A percentile compares a stretch with the other conserved stretches of the same genome.
phyloP scores from a whole-genome alignment of 2,888 invertebrate species.

The Pyrrhosoma nymphula region DNA sequence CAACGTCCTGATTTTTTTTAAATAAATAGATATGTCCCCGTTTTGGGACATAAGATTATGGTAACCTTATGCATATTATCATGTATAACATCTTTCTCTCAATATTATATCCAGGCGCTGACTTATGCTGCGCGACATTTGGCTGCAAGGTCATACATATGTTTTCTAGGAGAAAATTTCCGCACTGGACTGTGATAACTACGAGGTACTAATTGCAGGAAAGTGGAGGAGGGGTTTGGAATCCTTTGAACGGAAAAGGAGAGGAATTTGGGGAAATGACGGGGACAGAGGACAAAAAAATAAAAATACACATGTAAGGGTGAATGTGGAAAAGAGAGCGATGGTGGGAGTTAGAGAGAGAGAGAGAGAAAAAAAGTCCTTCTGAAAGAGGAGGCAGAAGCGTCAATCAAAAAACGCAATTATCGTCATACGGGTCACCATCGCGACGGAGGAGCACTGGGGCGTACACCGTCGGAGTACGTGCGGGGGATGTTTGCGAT shows the following conservation, averaged over 20 bases:
- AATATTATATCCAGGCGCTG: no score
- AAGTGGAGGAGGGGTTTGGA: not conserved
- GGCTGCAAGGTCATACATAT: not conserved
- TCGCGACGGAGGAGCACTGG: not conserved
- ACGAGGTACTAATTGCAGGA: slow-evolving; percentile 1
- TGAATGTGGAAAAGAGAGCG: not conserved
- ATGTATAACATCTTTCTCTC: no score
- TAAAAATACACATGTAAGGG: not conserved
- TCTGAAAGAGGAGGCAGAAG: not conserved
- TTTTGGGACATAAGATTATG: no score
- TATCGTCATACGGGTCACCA: slow-evolving; percentile 35
- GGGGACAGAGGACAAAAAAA: not conserved
- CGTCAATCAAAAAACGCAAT: slow-evolving; percentile 39
- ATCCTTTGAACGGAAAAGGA: not conserved
- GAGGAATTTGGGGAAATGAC: not conserved
- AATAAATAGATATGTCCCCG: no score
- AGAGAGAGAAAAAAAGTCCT: not conserved
- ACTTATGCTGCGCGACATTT: no score
- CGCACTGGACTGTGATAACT: not conserved
- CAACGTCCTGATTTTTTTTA: no score
- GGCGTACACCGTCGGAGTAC: not conserved
- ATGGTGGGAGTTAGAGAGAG: not conserved
- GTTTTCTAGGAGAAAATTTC: not conserved
- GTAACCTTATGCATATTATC: no score
- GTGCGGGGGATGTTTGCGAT: slow-evolving; percentile 13